These are phyloP conservation scores for Passer montanus DNA, from an alignment of 2,113 vertebrate genomes.

Conservation along the genomic window DNA sequence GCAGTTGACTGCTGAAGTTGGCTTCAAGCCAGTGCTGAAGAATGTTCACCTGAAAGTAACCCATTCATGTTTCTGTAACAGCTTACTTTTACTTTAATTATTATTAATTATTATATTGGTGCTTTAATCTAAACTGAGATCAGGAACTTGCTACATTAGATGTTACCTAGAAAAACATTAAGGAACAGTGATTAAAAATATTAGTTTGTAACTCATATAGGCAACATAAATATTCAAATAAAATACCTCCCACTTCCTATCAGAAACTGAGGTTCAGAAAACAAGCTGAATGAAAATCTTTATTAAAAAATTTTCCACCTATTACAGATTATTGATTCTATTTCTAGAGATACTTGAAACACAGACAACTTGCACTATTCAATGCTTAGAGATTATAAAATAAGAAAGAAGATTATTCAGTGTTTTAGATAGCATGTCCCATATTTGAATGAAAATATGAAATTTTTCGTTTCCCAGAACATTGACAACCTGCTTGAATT, in stretches of 20 bases:
- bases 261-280: not conserved
- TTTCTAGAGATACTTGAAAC: not conserved
- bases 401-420: not conserved
- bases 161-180: not conserved
- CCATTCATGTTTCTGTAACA: not conserved
- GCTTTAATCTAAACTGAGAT: not conserved
- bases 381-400: not conserved
- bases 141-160: not conserved
- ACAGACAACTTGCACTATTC: not conserved
- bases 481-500: not conserved
- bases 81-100: not conserved
- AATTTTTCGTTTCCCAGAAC: not conserved
- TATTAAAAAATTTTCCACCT: not conserved
- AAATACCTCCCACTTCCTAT: not conserved
- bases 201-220: not conserved
- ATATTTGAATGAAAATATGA: not conserved
- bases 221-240: not conserved
- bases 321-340: not conserved
- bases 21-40: not conserved
- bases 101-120: not conserved
- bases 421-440: not conserved
- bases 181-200: not conserved
- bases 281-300: not conserved
- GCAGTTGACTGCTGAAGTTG: not conserved
- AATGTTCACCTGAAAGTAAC: slow-evolving; percentile 8